phyloP scores from a whole-genome alignment of 2,797 vertebrate genomes.

The Xenopus petersii region DNA sequence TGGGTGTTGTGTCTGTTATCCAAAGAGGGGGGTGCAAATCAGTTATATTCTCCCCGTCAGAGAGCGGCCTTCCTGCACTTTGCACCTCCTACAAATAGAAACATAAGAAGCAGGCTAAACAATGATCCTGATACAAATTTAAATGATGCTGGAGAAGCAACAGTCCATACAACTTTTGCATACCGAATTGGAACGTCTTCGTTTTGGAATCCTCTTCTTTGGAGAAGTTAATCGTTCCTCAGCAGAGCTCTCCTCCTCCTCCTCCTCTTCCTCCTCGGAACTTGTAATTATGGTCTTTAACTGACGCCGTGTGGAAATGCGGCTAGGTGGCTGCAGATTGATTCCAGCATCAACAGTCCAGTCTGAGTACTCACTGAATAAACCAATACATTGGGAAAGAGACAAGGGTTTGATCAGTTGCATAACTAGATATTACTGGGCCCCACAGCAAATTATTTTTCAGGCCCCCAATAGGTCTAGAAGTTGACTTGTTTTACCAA shows the following conservation, averaged over 20 bases:
- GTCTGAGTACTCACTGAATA: slow-evolving; percentile 87
- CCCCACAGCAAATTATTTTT: too few species aligned
- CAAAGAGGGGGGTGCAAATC: slow-evolving; percentile 88
- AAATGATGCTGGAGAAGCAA: not conserved
- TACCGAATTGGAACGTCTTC: slow-evolving; percentile 64
- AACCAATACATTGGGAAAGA: too few species aligned
- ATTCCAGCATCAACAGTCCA: slow-evolving; percentile 93
- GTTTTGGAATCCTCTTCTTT: slow-evolving; percentile 67
- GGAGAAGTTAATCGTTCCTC: slow-evolving; percentile 67
- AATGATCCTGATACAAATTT: not conserved
- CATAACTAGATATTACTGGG: too few species aligned
- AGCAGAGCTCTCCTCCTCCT: slow-evolving; percentile 72
- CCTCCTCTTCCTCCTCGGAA: slow-evolving; percentile 72
- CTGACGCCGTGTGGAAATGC: slow-evolving; percentile 75
- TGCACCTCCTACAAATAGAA: not conserved
- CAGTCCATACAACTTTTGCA: not conserved
- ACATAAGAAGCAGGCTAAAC: not conserved
- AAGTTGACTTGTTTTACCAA: too few species aligned
- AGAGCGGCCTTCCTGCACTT: slow-evolving; percentile 54
- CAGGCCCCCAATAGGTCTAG: too few species aligned
- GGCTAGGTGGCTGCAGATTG: slow-evolving; percentile 80
- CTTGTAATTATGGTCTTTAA: slow-evolving; percentile 72
- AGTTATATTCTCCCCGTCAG: slow-evolving; percentile 74
- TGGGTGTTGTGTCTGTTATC: slow-evolving; percentile 92
- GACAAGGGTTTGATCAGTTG: too few species aligned